Evolutionary conservation across 2,797 vertebrate genomes (phyloP).

Genomic region (Pangasius macronema): DNA sequence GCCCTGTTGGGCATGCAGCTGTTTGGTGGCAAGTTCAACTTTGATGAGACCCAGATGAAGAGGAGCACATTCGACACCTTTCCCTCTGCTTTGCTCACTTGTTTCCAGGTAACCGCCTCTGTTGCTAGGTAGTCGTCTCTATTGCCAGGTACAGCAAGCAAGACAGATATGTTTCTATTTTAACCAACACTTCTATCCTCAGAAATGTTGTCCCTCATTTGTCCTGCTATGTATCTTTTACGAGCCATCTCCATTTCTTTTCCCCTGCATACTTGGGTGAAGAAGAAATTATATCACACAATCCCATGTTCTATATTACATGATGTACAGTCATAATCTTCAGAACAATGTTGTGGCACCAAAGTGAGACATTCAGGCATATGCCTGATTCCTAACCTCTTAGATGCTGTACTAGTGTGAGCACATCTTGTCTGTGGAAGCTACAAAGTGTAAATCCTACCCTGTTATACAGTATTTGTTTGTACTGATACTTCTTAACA

Average conservation of each 20-base stretch:
- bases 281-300: background rate
- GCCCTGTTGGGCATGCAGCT: slow-evolving; percentile 98
- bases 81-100: slow-evolving; percentile 94
- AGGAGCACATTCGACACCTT: slow-evolving; percentile 97
- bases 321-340: background rate
- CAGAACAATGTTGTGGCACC: background rate
- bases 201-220: background rate
- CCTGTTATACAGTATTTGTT: background rate
- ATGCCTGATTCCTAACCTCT: background rate
- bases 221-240: background rate
- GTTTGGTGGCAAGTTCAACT: slow-evolving; percentile 98
- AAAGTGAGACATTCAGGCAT: background rate
- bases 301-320: background rate
- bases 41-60: slow-evolving; percentile 97
- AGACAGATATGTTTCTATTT: background rate
- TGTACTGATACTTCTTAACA: background rate
- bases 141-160: background rate
- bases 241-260: background rate
- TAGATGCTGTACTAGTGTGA: background rate
- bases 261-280: background rate
- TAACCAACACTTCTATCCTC: background rate
- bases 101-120: slow-evolving; percentile 86
- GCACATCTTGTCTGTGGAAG: background rate
- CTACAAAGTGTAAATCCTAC: background rate
- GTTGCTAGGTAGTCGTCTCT: background rate